Base-by-base conservation (phyloP, 1,140 invertebrate species). In the Platyscapa corneri region DNA sequence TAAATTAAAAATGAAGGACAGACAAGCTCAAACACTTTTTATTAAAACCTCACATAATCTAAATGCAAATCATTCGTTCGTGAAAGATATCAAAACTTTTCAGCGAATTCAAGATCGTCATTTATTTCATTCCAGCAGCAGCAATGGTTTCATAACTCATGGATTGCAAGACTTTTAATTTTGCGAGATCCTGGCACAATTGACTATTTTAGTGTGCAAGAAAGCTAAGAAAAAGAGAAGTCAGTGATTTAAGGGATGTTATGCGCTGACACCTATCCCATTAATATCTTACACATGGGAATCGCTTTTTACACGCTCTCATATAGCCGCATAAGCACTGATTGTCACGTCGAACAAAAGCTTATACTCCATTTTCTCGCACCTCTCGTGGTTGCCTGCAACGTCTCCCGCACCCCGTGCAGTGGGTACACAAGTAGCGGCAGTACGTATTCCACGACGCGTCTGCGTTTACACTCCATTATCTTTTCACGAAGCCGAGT, bases 301-400 rank as follows among this genome's bases (percentile, higher is more conserved):
- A 14, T 32, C n/a, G 32, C 64, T 64, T 79, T 70, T 70, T 79
- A 27, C 2, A 30, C 65, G 27, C n/a, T 8, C n/a, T 23, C 23
- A 60, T 27, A 60, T 10, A 60, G 3, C 23, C 23, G 5, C 23
- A 23, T 27, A 27, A 56, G 82, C 88, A 78, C 87, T 87, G 88
- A 88, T 88, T 87, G 87, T 86, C 83, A 46, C 37, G 75, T 30
- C 70, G 85, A 87, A 88, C 81, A 88, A 87, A 89, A 87, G 87
- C 64, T 86, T 87, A 86, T 83, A 84, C 79, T 88, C 87, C 83
- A 88, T 88, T 89, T 88, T 89, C 85, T 86, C 74, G 39, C 67
- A 72, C 60, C 82, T 78, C 82, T 70, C 20, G 56, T 23, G 32
- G 10, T 49, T 42, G 37, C 3, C 20, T 49, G 34, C 5, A 3